Base-by-base conservation (phyloP, 2,113 vertebrate genomes). In the Plecotus auritus region DNA sequence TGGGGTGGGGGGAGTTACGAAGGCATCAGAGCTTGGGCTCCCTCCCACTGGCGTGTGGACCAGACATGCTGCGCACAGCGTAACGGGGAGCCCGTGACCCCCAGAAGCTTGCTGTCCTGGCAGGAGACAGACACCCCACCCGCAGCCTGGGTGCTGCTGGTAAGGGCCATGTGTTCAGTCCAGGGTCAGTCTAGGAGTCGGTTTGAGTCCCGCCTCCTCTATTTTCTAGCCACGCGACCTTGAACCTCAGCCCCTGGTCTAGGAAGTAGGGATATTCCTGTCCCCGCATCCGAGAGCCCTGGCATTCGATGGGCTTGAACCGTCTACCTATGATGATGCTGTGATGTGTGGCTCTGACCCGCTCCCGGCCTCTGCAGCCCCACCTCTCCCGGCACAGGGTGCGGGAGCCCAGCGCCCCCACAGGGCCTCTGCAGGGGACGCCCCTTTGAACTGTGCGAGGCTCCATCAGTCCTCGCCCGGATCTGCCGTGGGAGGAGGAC, bases 161-260 rank as follows among this genome's bases (percentile, higher is more conserved):
- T 1, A 7, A 40, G 16, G 35, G 32, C 47, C 40, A 0, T 4
- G 37, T 32, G 6, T 5, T 4, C 4, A 26, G 47, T 35, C 72
- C 7, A 30, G 3, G 6, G 32, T 64, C 1, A 0, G 40, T 18
- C 10, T 9, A 7, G 66, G 16, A 40, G 37, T 14, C 0, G 0
- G 17, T 35, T 56, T 30, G 28, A 69, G 67, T 51, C 61, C 14
- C 2, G 83, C 42, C 47, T 89, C 20, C 49, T 47, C 45, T 0
- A 20, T 45, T 80, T 51, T 69, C 47, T 26, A 26, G 54, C 67
- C 51, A 0, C 0, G 9, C 18, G 85, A 54, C 22, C 28, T 72
- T 9, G 42, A 45, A 30, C 61, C 35, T 51, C 45, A 2, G 40
- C 14, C 51, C 14, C 69, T 45, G 7, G 81, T 37, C 70, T n/a